Conservation (phyloP, 2,113 vertebrate species). For the Mirounga angustirostris region DNA sequence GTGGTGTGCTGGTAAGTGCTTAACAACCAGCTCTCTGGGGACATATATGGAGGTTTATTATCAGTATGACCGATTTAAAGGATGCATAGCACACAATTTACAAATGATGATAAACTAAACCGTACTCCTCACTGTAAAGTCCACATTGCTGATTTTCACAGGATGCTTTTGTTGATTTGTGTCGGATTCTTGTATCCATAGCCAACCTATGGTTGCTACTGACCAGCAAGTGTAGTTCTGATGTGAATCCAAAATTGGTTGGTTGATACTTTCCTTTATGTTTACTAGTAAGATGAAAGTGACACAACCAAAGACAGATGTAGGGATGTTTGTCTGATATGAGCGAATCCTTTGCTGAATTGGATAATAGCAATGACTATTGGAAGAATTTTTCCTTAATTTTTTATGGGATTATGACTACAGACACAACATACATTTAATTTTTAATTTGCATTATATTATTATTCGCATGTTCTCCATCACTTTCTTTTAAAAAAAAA, state of each 20-base stretch:
- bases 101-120: neutral
- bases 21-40: neutral
- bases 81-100: neutral
- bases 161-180: neutral
- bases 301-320: neutral
- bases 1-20: neutral
- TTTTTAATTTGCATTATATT: neutral
- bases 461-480: neutral
- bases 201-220: neutral
- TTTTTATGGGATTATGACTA: neutral
- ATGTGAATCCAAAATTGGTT: neutral
- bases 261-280: neutral
- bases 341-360: neutral
- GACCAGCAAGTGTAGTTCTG: neutral
- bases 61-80: neutral
- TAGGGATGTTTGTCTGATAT: neutral
- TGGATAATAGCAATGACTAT: neutral
- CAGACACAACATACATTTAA: neutral
- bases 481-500: neutral
- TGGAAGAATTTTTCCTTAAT: conserved; percentile 26
- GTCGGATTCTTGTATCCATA: neutral
- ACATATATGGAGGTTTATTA: neutral
- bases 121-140: neutral
- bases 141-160: neutral
- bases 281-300: neutral